Evolutionary conservation across 2,113 vertebrate species (phyloP).

Genomic region (Ochotona curzoniae): DNA sequence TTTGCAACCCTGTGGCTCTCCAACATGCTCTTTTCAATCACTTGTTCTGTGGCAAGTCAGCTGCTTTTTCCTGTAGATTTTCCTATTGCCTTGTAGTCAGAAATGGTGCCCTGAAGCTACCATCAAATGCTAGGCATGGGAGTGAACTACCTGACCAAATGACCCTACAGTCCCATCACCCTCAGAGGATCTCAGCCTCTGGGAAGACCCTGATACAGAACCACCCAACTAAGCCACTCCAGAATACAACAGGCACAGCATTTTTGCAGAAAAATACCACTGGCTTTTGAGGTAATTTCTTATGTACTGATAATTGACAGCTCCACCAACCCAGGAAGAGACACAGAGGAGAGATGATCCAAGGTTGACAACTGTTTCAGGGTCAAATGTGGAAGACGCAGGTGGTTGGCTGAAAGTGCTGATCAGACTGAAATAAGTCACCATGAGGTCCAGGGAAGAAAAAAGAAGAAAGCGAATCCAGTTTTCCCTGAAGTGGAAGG

Average conservation of each 20-base stretch:
- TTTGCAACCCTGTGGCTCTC: background rate
- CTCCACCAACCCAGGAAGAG: background rate
- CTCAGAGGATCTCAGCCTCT: background rate
- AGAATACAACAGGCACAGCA: background rate
- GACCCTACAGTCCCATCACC: background rate
- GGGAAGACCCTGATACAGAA: background rate
- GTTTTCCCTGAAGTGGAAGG: constrained; percentile 41
- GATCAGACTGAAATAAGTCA: background rate
- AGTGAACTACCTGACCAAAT: background rate
- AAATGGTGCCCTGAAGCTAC: background rate
- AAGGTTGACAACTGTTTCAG: background rate
- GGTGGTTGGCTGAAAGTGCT: background rate
- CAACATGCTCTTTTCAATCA: background rate
- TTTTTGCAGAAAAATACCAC: background rate
- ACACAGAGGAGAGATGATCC: background rate
- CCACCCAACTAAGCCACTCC: background rate
- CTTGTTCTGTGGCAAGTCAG: background rate
- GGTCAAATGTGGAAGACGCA: background rate
- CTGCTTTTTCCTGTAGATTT: background rate
- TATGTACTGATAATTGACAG: constrained; percentile 1
- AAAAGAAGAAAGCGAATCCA: too few relatives aligned
- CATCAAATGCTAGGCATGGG: background rate
- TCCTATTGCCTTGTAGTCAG: background rate
- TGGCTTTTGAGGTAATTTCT: constrained; percentile 33
- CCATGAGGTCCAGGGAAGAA: too few relatives aligned